These are phyloP conservation scores for Marasmarcha lunaedactyla DNA, from an alignment of 2,888 invertebrate genomes.

Conservation along the genomic window DNA sequence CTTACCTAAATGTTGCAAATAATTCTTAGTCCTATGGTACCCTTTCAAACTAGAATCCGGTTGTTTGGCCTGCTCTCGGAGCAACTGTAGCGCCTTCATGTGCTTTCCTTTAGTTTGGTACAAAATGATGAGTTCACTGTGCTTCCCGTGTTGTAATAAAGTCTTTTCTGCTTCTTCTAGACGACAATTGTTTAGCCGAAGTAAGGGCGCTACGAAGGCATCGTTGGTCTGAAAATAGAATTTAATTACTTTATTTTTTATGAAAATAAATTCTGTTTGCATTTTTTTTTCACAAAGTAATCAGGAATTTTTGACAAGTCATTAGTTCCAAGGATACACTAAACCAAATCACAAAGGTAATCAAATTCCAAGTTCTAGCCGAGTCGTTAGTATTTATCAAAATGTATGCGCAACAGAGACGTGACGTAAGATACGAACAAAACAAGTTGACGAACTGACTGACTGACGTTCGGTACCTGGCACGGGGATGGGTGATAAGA, in stretches of 20 bases:
- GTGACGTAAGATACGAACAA: no score
- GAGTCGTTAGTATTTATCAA: no score
- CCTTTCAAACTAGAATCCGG: constrained; percentile 84
- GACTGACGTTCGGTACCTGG: no score
- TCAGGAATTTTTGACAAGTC: no score
- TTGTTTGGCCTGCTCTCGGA: constrained; percentile 81
- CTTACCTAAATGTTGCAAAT: constrained; percentile 89
- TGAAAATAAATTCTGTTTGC: no score
- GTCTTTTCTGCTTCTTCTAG: constrained; percentile 94
- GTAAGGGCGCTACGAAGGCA: constrained; percentile 89
- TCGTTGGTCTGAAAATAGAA: constrained; percentile 85
- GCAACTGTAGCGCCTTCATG: constrained; percentile 88
- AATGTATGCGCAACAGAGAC: no score
- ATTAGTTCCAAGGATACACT: no score
- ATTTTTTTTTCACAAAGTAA: no score
- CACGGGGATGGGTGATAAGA: no score
- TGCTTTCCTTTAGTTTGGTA: constrained; percentile 96
- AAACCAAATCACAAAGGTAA: no score
- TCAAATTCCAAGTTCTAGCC: no score
- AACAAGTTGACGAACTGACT: no score
- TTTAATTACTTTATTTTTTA: constrained; percentile 2
- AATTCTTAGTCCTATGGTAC: constrained; percentile 86
- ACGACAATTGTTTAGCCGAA: constrained; percentile 93
- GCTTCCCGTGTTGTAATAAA: constrained; percentile 87
- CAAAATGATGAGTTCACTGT: constrained; percentile 92